Evolutionary conservation across 2,888 invertebrate genomes (phyloP), one percentile per base, ranked within the genome.

Genomic region (Vandiemenella viatica): DNA sequence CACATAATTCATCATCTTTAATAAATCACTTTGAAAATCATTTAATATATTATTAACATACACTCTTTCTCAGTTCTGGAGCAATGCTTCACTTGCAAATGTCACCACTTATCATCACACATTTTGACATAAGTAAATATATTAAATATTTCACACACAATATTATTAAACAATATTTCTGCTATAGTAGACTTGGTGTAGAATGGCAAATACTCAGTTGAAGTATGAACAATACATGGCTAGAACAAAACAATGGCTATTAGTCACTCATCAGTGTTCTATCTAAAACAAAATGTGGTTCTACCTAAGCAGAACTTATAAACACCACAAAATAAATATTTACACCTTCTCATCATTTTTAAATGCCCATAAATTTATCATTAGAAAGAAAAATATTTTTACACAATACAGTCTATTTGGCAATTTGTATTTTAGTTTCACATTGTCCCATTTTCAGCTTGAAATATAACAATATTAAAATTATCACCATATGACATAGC

Each of bases 261-360:
- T 13, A 13, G 10, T 32, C 32, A 32, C n/a, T 32, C n/a, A 13
- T n/a, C 32, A 32, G n/a, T 13, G 10, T 13, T 32, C 32, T 32
- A 32, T n/a, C 32, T 32, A 32, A 32, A n/a, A n/a, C n/a, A n/a
- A 32, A 32, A 32, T 32, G 32, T 32, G 32, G 10, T 32, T 10
- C 32, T 32, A 32, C 13, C 13, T 32, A 32, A 32, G 13, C n/a
- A 13, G n/a, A 13, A 10, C n/a, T 32, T 41, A 47, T 26, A 42
- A 47, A 47, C 47, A 49, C 44, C 50, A 45, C 37, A 48, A 41
- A 50, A 45, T 50, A 47, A 48, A 45, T 50, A 50, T 47, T 21
- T 49, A 49, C 49, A 49, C n/a, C n/a, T n/a, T 32, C n/a, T n/a
- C 32, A n/a, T 32, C 32, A 32, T 13, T 32, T 32, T 32, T 32